phyloP scores from a whole-genome alignment of 2,797 vertebrate genomes.

The Sternarchorhynchus goeldii region DNA sequence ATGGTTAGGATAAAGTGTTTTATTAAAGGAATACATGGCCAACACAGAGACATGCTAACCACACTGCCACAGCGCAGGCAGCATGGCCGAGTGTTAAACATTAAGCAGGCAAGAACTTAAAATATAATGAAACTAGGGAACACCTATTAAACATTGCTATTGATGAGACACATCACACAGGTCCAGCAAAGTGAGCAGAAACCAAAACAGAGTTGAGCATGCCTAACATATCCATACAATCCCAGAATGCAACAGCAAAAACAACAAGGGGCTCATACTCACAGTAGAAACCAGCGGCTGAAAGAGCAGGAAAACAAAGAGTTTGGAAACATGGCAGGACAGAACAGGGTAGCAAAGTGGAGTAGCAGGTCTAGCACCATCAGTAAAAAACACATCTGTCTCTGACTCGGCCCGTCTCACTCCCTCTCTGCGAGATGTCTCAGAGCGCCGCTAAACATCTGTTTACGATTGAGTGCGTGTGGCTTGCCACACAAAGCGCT shows the following conservation, averaged over 20 bases:
- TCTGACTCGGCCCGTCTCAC: neutral
- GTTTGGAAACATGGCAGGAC: constrained; percentile 48
- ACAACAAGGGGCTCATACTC: constrained; percentile 70
- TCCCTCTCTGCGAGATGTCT: neutral
- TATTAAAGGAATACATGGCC: too few relatives aligned
- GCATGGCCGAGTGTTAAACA: too few relatives aligned
- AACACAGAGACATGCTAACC: too few relatives aligned
- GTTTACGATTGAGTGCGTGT: constrained; percentile 17
- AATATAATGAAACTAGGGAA: too few relatives aligned
- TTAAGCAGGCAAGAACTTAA: too few relatives aligned
- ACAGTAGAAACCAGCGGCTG: constrained; percentile 85
- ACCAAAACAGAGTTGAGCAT: neutral
- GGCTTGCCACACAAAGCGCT: constrained; percentile 19
- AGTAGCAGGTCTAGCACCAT: neutral
- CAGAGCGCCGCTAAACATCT: constrained; percentile 46
- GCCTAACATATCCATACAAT: neutral
- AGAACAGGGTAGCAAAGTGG: constrained; percentile 1
- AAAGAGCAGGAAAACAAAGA: constrained; percentile 43
- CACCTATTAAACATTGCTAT: too few relatives aligned
- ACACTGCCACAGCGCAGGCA: too few relatives aligned
- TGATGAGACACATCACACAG: too few relatives aligned
- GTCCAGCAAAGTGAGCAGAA: too few relatives aligned
- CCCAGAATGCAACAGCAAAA: neutral
- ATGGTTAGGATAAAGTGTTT: too few relatives aligned
- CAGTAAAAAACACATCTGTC: neutral